Evolutionary conservation across 2,888 invertebrate genomes (phyloP), one percentile per base, ranked within the genome.

Genomic region (Nymphalis urticae): DNA sequence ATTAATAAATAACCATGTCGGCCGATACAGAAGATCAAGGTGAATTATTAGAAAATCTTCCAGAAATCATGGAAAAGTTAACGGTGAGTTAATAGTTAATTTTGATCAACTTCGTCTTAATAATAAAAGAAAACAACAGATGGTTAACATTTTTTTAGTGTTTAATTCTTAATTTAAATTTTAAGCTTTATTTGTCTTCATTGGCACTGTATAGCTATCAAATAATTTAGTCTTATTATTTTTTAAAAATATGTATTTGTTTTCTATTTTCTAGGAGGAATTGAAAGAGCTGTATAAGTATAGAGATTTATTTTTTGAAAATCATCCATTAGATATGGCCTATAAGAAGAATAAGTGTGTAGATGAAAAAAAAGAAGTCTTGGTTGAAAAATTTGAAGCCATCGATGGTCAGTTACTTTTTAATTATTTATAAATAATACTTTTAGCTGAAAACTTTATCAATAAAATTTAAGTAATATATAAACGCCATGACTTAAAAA

Each of bases 271-370:
- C 61, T 85, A 97, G 96, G 93, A 94, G 76, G 94, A 94, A 74
- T 95, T 97, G 0, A 89, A 94, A 72, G 89, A 93, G 0, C 84
- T 97, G 60, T 96, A 95, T 83, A 79, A 89, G 47, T 97, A 94
- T 83, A 93, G 96, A 77, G 96, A 97, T 85, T 94, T 95, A 79
- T 97, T 96, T 86, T 97, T 97, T 89, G 96, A 96, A 80, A 94
- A 93, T 73, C 95, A 96, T 86, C 89, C 94, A 9, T 89, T 96
- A 50, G 95, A 95, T 73, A 93, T 95, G 84, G 96, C 96, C 0
- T 82, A 90, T 24, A 93, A 95, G 58, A 97, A 96, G 82, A 93
- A 93, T 74, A 88, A 89, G 71, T 93, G 95, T 79, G 93, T 97
- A 1, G 94, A 95, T 76, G 90, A 93, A 75, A 94, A 95, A 80